phyloP scores from a whole-genome alignment of 2,888 invertebrate genomes.

The Polymixis lichenea region DNA sequence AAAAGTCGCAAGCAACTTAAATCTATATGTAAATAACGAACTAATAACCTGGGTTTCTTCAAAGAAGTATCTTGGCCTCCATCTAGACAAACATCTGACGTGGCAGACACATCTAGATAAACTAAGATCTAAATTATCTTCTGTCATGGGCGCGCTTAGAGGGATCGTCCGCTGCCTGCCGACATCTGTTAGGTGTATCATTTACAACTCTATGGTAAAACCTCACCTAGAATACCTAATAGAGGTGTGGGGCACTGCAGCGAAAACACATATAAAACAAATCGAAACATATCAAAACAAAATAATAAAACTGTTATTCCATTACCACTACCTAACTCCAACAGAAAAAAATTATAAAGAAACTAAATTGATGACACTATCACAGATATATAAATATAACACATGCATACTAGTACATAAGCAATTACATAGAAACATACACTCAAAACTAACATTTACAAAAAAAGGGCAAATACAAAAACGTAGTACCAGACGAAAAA shows the following conservation, averaged over 20 bases:
- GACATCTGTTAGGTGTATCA: not conserved
- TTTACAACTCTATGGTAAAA: not conserved
- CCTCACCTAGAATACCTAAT: not conserved
- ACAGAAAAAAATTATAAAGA: not conserved
- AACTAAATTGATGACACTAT: constrained; percentile 14
- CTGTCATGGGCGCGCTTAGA: not conserved
- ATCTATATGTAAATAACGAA: too few species aligned
- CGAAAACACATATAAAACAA: not conserved
- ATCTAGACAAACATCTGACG: too few species aligned
- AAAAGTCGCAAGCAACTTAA: too few species aligned
- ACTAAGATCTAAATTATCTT: too few species aligned
- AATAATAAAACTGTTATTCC: not conserved
- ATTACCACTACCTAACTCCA: constrained; percentile 1
- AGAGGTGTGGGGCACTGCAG: not conserved
- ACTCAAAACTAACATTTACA: not conserved
- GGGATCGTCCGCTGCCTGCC: not conserved
- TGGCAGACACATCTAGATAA: too few species aligned
- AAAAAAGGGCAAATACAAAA: not conserved
- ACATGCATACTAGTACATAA: not conserved
- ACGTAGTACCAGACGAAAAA: not conserved
- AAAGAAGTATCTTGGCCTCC: too few species aligned
- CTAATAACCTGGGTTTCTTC: too few species aligned
- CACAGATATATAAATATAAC: constrained; percentile 9
- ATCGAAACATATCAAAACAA: not conserved
- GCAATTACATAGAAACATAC: not conserved